A percentile compares a stretch with the other conserved stretches of the same genome.
phyloP scores from a whole-genome alignment of 2,888 invertebrate species.

The Tachina fera region DNA sequence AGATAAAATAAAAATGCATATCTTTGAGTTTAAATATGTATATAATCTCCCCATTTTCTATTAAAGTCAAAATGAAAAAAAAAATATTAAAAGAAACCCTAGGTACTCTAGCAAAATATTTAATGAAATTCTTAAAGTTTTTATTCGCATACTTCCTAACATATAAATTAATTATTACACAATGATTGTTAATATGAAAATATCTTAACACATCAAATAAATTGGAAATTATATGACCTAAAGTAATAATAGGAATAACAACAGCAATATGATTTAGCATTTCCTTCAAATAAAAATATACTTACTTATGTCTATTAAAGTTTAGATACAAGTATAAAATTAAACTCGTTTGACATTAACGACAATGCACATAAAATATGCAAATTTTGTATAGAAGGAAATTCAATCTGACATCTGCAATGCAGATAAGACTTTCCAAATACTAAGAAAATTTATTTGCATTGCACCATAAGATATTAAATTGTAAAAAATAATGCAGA shows the following conservation, averaged over 20 bases:
- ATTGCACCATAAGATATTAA: neutral
- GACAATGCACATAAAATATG: slow-evolving; percentile 53
- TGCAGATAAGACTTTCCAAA: slow-evolving; percentile 44
- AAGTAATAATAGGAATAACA: neutral
- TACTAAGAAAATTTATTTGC: slow-evolving; percentile 20
- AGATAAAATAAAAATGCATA: too few relatives aligned
- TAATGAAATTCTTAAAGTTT: neutral
- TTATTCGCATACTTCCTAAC: neutral
- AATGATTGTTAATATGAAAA: slow-evolving; percentile 25
- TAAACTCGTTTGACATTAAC: slow-evolving; percentile 31
- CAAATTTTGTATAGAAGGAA: slow-evolving; percentile 23
- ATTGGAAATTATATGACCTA: slow-evolving; percentile 7
- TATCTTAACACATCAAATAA: slow-evolving; percentile 30
- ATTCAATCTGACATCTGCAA: slow-evolving; percentile 36
- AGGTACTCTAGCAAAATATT: too few relatives aligned
- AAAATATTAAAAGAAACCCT: too few relatives aligned
- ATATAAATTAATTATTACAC: neutral
- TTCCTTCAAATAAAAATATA: neutral
- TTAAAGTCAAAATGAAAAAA: neutral
- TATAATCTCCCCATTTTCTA: neutral
- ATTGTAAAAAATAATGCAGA: neutral
- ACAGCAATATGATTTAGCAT: neutral
- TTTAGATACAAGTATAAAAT: neutral
- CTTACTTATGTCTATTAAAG: neutral
- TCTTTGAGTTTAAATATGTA: too few relatives aligned